Conservation (phyloP, 2,113 vertebrate genomes). For the Recurvirostra avosetta region DNA sequence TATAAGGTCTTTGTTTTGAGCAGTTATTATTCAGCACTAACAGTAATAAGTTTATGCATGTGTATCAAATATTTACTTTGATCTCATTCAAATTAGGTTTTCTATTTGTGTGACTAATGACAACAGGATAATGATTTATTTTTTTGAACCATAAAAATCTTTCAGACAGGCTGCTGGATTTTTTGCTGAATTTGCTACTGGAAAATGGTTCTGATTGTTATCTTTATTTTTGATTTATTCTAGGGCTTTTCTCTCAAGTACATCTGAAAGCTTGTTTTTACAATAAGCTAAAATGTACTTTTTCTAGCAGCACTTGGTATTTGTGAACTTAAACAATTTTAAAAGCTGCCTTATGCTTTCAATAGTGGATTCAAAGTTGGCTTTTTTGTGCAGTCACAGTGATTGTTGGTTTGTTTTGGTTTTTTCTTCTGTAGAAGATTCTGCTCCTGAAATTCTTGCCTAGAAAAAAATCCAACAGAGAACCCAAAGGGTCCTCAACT, state of each 20-base stretch:
- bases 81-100: slow-evolving; percentile 44
- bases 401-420: background rate
- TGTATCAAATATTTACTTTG: slow-evolving; percentile 56
- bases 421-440: background rate
- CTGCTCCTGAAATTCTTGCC: background rate
- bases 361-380: background rate
- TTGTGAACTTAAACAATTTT: slow-evolving; percentile 33
- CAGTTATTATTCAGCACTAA: slow-evolving; percentile 55
- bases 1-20: slow-evolving; percentile 49
- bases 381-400: background rate
- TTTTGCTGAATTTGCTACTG: slow-evolving; percentile 31
- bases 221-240: slow-evolving; percentile 12
- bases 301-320: slow-evolving; percentile 2
- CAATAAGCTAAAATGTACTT: slow-evolving; percentile 12
- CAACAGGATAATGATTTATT: slow-evolving; percentile 41
- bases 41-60: slow-evolving; percentile 46
- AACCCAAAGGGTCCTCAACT: background rate
- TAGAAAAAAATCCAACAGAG: background rate
- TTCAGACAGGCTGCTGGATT: slow-evolving; percentile 38
- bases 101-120: slow-evolving; percentile 44
- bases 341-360: slow-evolving; percentile 33
- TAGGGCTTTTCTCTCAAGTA: slow-evolving; percentile 24
- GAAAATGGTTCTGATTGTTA: slow-evolving; percentile 34
- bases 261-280: slow-evolving; percentile 5
- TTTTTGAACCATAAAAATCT: slow-evolving; percentile 21